These are phyloP conservation scores for Poicephalus meyeri DNA, from an alignment of 2,113 vertebrate species.

Conservation along the genomic window DNA sequence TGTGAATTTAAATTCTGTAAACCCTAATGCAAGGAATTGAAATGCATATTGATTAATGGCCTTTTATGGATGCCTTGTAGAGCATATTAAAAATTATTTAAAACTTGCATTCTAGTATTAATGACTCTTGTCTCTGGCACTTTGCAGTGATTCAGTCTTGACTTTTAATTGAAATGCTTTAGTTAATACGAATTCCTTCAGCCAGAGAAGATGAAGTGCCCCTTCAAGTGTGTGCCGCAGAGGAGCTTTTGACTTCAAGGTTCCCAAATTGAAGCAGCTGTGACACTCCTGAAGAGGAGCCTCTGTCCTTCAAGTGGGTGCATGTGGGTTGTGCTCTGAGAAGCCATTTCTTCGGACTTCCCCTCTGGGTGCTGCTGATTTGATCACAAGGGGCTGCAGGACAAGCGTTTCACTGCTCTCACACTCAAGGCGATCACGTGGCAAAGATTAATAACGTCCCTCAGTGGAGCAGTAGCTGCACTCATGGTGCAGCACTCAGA, in stretches of 20 bases:
- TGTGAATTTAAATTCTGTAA: slow-evolving; percentile 24
- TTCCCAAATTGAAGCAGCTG: not conserved
- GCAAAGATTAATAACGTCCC: not conserved
- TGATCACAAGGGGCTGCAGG: not conserved
- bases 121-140: not conserved
- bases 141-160: slow-evolving; percentile 10
- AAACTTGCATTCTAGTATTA: slow-evolving; percentile 20
- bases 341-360: not conserved
- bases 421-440: not conserved
- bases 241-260: not conserved
- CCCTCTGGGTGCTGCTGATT: not conserved
- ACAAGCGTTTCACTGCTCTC: not conserved
- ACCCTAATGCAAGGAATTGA: not conserved
- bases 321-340: fast-evolving
- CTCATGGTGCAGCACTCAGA: not conserved
- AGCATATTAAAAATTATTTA: slow-evolving; percentile 56
- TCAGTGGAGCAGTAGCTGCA: not conserved
- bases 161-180: slow-evolving; percentile 34
- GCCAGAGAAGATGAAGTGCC: not conserved
- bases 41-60: not conserved
- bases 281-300: not conserved
- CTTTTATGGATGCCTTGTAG: slow-evolving; percentile 23
- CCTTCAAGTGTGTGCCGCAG: not conserved
- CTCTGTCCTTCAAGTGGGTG: not conserved
- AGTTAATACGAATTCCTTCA: slow-evolving; percentile 15